Percentiles rank a stretch among this genome's conserved stretches.
These are phyloP conservation scores for Plecturocebus donacophilus DNA, from an alignment of 2,113 vertebrate genomes.

Conservation along the genomic window DNA sequence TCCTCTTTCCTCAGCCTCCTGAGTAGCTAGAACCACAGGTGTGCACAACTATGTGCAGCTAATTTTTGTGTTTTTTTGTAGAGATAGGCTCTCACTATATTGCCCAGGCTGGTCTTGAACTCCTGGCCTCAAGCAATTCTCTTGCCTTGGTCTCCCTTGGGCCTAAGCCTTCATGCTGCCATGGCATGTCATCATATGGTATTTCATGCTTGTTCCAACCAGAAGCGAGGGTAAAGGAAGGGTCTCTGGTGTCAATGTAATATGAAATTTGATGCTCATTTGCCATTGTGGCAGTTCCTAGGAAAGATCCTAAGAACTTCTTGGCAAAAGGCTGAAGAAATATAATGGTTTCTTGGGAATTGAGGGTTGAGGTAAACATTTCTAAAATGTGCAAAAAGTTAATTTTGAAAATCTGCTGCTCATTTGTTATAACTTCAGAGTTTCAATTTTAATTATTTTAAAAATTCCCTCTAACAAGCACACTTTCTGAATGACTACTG, in stretches of 20 bases:
- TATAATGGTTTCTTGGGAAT: conserved; percentile 72
- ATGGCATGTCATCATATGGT: background rate
- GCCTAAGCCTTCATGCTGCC: background rate
- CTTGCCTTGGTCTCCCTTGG: no score
- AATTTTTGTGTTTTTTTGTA: no score
- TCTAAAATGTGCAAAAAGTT: conserved; percentile 78
- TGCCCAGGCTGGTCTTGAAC: no score
- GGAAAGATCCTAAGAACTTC: conserved; percentile 52
- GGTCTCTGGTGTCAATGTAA: background rate
- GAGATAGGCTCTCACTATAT: no score
- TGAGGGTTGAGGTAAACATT: conserved; percentile 69
- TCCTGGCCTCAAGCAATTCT: no score
- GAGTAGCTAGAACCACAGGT: no score
- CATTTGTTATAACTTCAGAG: conserved; percentile 77
- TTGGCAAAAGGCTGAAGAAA: conserved; percentile 59
- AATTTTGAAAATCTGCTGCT: conserved; percentile 79
- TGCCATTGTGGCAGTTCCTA: conserved; percentile 15
- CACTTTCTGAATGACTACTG: conserved; percentile 80
- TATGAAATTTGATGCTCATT: background rate
- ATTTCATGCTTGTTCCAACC: background rate
- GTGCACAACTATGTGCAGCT: no score
- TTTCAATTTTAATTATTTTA: conserved; percentile 81
- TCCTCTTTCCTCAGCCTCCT: no score
- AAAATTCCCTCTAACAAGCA: conserved; percentile 79
- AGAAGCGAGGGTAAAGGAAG: conserved; percentile 14